Evolutionary conservation across 2,113 vertebrate genomes (phyloP).

Genomic region (Spermophilus dauricus): DNA sequence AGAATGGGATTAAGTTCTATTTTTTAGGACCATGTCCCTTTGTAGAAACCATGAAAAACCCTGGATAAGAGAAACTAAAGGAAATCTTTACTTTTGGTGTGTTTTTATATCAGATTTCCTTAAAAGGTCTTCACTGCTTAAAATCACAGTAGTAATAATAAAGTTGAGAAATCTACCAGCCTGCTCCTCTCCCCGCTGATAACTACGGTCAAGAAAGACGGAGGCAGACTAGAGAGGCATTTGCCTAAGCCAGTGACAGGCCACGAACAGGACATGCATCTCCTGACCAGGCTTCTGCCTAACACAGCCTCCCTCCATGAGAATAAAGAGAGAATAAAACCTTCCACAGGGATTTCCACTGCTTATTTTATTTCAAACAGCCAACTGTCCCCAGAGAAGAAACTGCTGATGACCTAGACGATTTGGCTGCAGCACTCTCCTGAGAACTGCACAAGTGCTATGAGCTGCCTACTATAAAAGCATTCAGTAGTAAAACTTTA

Average conservation of each 20-base stretch:
- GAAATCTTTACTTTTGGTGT: neutral
- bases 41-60: neutral
- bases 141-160: neutral
- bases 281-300: neutral
- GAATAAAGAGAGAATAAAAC: neutral
- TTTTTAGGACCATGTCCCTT: neutral
- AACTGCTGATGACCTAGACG: neutral
- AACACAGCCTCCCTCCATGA: neutral
- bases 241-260: neutral
- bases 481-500: constrained; percentile 60
- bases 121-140: neutral
- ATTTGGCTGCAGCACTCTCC: neutral
- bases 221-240: neutral
- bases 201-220: neutral
- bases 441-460: neutral
- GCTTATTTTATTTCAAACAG: constrained; percentile 74
- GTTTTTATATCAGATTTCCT: neutral
- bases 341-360: neutral
- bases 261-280: neutral
- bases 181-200: neutral
- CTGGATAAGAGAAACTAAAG: neutral
- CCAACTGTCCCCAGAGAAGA: constrained; percentile 41
- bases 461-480: constrained; percentile 50
- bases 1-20: neutral
- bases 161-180: neutral